Percentiles rank a stretch among this genome's conserved stretches.
Conservation (phyloP, 2,113 vertebrate genomes). For the Anoplopoma fimbria region DNA sequence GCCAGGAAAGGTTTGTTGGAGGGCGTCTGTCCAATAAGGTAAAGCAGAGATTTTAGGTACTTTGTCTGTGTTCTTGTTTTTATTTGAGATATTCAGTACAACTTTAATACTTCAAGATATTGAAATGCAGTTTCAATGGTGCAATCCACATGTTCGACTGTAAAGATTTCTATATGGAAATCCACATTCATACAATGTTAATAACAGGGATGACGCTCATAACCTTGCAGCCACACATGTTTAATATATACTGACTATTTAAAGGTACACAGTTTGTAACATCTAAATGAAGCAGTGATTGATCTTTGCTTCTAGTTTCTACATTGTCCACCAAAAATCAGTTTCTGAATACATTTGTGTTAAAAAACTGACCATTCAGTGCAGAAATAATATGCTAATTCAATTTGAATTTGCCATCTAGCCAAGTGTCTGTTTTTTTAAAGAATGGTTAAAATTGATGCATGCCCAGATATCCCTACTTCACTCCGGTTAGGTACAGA, state of each 20-base stretch:
- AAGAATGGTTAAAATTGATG: background rate
- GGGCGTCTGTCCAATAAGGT: conserved; percentile 29
- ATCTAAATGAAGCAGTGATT: background rate
- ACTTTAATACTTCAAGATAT: background rate
- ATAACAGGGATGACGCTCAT: background rate
- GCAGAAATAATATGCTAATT: background rate
- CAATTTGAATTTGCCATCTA: too few relatives aligned
- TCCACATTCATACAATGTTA: background rate
- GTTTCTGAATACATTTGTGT: too few relatives aligned
- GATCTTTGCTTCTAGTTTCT: background rate
- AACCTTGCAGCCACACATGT: background rate
- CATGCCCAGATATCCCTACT: background rate
- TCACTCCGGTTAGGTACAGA: background rate
- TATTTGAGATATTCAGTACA: background rate
- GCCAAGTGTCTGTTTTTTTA: too few relatives aligned
- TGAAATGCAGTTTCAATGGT: background rate
- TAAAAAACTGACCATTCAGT: background rate
- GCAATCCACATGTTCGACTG: background rate
- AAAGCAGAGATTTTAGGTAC: background rate
- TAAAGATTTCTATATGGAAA: background rate
- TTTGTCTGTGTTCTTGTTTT: background rate
- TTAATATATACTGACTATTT: background rate
- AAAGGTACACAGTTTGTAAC: background rate
- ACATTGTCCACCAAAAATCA: background rate
- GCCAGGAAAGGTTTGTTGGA: conserved; percentile 26